phyloP scores from a whole-genome alignment of 2,797 vertebrate genomes.

The Clarias laeviceps region DNA sequence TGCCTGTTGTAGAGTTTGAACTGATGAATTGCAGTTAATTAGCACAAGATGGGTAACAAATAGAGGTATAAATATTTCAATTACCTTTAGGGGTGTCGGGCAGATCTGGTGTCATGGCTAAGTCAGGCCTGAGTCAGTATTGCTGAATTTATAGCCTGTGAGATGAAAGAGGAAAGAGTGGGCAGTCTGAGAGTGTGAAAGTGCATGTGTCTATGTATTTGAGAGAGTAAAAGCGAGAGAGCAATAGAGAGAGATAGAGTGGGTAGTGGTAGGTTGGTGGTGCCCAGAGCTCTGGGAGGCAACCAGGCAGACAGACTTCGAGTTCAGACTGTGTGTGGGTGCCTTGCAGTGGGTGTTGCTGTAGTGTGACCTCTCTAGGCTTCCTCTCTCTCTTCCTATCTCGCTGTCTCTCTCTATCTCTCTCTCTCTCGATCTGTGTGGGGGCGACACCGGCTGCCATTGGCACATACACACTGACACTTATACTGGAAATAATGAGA shows the following conservation, averaged over 20 bases:
- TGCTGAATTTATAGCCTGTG: conserved; percentile 22
- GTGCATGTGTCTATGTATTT: neutral
- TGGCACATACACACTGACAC: conserved; percentile 7
- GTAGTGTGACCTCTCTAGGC: conserved; percentile 52
- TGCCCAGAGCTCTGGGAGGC: conserved; percentile 52
- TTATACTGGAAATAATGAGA: conserved; percentile 42
- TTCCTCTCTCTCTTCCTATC: conserved; percentile 7
- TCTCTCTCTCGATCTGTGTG: conserved; percentile 57
- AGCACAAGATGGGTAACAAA: conserved; percentile 21
- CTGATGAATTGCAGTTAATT: conserved; percentile 17
- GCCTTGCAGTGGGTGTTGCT: conserved; percentile 61
- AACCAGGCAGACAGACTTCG: conserved; percentile 52
- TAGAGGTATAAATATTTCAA: neutral
- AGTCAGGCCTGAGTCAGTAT: neutral
- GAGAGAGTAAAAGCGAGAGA: conserved; percentile 2
- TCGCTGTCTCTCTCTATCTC: neutral
- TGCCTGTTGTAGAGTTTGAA: conserved; percentile 17
- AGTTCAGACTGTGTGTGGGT: conserved; percentile 67
- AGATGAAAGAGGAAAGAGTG: conserved; percentile 40
- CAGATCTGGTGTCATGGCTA: conserved; percentile 12
- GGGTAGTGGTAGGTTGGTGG: conserved; percentile 56
- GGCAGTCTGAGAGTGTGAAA: neutral
- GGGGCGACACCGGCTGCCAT: conserved; percentile 64
- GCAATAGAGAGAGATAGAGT: conserved; percentile 31
- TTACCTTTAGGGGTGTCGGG: conserved; percentile 25